Base-by-base conservation (phyloP, 2,113 vertebrate species). In the Barbus barbus region DNA sequence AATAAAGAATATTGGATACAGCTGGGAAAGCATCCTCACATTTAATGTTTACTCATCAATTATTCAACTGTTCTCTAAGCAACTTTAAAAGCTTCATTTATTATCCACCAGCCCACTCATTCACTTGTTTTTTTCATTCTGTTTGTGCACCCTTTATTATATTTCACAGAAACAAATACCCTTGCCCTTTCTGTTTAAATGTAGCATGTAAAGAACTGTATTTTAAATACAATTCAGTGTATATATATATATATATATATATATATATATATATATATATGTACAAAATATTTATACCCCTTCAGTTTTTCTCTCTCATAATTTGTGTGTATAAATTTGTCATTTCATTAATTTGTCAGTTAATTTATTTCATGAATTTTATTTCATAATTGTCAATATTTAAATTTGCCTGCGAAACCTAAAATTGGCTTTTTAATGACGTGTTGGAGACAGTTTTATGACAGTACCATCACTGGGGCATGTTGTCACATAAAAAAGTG, bases 11-110 rank as follows among this genome's bases (percentile, higher is more conserved):
- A 78, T 82, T 56, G 58, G 75, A 80, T 77, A 74, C 8, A 71
- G 22, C 65, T 83, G 51, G 0, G 20, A 72, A 86, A 83, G 83
- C 76, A 48, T 44, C 38, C 9, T 77, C 63, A 87, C 44, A 77
- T 89, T 56, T 88, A 80, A 87, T 85, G 18, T 38, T 86, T 81
- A 67, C 56, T 28, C 65, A 89, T 90, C 79, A 89, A 89, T 88
- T 89, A 92, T 92, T 91, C 82, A 91, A 53, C 65, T 80, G n/a
- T 78, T 87, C 31, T 69, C 78, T 53, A 82, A 63, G 82, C 71
- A 85, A 81, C 69, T 86, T 67, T 85, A 89, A 87, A 81, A 86
- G 56, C 69, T 74, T 81, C n/a, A 79, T 74, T 74, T 82, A 31
- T 72, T 48, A 81, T n/a, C 26, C 56, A 36, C 16, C 3, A 18